These are phyloP conservation scores for Oscheius sp. DNA, from an alignment of 2,888 invertebrate species.

Conservation along the genomic window DNA sequence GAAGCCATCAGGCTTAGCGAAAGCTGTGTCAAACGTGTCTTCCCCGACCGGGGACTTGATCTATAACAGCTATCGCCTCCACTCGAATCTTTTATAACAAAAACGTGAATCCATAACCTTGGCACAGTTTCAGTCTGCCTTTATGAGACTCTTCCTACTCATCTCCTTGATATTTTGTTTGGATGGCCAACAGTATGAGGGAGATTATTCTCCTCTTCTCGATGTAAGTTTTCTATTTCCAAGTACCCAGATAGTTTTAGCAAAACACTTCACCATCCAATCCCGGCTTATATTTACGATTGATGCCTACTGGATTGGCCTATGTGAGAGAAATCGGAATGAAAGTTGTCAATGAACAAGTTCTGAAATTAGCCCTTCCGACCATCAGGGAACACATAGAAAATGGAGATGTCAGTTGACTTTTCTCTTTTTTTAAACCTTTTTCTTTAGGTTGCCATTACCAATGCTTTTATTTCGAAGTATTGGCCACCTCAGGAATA, in stretches of 20 bases:
- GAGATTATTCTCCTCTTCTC: slow-evolving; percentile 53
- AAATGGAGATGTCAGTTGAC: slow-evolving; percentile 59
- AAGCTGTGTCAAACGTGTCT: slow-evolving; percentile 29
- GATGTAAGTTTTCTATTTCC: slow-evolving; percentile 43
- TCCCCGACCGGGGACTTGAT: slow-evolving; percentile 21
- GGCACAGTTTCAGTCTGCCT: no score
- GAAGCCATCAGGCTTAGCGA: slow-evolving; percentile 11
- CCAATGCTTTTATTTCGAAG: slow-evolving; percentile 65
- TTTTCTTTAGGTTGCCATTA: slow-evolving; percentile 61
- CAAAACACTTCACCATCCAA: slow-evolving; percentile 67
- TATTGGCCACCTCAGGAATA: slow-evolving; percentile 70
- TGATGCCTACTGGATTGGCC: slow-evolving; percentile 69
- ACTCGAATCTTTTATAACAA: neutral
- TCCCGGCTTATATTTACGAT: slow-evolving; percentile 65
- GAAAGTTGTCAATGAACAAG: slow-evolving; percentile 69
- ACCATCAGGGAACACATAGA: slow-evolving; percentile 67
- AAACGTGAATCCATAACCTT: no score
- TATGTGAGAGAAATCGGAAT: slow-evolving; percentile 69
- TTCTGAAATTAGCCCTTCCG: slow-evolving; percentile 64
- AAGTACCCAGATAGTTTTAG: slow-evolving; percentile 42
- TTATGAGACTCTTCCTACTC: neutral
- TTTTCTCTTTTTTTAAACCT: neutral
- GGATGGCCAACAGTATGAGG: slow-evolving; percentile 16
- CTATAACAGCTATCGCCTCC: slow-evolving; percentile 25
- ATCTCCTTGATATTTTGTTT: neutral